Evolutionary conservation across 92 coral and sea anemone species (phyloP).

Genomic region (Porites lobata): DNA sequence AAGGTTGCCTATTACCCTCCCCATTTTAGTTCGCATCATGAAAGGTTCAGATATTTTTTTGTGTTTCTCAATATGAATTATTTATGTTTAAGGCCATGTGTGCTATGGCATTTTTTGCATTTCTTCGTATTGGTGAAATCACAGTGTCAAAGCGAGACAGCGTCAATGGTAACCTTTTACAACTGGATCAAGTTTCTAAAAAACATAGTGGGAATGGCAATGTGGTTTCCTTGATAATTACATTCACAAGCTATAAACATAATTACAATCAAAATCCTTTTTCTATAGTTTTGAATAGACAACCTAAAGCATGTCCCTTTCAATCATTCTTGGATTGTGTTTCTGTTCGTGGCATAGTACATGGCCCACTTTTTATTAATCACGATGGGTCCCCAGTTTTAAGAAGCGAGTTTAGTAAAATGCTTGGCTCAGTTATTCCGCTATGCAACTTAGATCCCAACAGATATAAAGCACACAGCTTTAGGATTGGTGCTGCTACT

Average conservation of each 20-base stretch:
- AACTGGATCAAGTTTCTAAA: slow-evolving; percentile 9
- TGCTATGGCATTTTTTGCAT: slow-evolving; percentile 21
- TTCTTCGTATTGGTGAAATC: not conserved
- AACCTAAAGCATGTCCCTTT: slow-evolving; percentile 44
- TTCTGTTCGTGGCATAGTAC: not conserved
- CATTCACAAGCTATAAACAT: slow-evolving; percentile 45
- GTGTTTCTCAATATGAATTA: not conserved
- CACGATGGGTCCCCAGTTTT: slow-evolving; percentile 32
- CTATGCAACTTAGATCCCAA: slow-evolving; percentile 45
- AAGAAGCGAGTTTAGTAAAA: slow-evolving; percentile 21
- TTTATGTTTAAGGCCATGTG: slow-evolving; percentile 22
- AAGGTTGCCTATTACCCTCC: slow-evolving; percentile 36
- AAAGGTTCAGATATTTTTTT: not conserved
- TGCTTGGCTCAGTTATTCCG: not conserved
- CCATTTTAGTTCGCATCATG: slow-evolving; percentile 3
- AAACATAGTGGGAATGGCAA: not conserved
- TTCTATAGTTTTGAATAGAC: slow-evolving; percentile 23
- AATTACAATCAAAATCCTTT: slow-evolving; percentile 19
- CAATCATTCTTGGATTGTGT: slow-evolving; percentile 23
- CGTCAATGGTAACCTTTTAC: not conserved
- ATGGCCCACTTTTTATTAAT: slow-evolving; percentile 47
- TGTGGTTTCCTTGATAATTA: slow-evolving; percentile 1
- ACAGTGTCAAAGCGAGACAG: not conserved
- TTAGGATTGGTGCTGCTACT: slow-evolving; percentile 66
- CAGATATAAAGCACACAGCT: slow-evolving; percentile 57